Conservation (phyloP, 2,888 invertebrate genomes). For the Arrhopalites spinosus region DNA sequence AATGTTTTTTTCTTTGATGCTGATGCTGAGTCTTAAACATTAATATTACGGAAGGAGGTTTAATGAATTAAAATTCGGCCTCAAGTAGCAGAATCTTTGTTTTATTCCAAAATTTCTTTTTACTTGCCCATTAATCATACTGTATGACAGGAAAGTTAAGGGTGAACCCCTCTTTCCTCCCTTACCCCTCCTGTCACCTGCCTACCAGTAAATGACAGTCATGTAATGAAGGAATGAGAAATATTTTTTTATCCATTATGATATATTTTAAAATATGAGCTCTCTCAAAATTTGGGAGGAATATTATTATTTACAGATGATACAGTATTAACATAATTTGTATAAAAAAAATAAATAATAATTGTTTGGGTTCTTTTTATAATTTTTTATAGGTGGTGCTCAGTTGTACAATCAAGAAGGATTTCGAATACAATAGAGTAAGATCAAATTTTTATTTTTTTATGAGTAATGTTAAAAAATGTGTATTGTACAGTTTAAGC, state of each 20-base stretch:
- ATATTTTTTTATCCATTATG: background rate
- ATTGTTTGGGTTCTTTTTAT: conserved; percentile 9
- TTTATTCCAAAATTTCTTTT: background rate
- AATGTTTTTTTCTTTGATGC: too few relatives aligned
- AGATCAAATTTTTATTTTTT: too few relatives aligned
- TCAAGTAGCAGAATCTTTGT: background rate
- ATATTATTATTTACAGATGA: background rate
- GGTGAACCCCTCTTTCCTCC: background rate
- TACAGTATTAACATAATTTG: too few relatives aligned
- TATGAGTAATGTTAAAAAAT: too few relatives aligned
- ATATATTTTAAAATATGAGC: too few relatives aligned
- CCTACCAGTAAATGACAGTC: too few relatives aligned
- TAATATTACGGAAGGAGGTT: too few relatives aligned
- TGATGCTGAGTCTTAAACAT: too few relatives aligned
- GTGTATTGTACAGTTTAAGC: too few relatives aligned
- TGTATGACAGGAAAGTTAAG: background rate
- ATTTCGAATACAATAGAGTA: conserved; percentile 95
- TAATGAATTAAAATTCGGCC: too few relatives aligned
- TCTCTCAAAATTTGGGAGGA: background rate
- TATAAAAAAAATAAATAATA: background rate
- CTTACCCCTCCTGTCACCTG: background rate
- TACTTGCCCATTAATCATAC: background rate
- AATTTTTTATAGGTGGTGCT: conserved; percentile 74
- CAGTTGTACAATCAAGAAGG: conserved; percentile 92
- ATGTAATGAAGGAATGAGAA: too few relatives aligned